Percentiles rank a stretch among this genome's conserved stretches.
Conservation (phyloP, 2,888 invertebrate species). For the Neoascia interrupta region DNA sequence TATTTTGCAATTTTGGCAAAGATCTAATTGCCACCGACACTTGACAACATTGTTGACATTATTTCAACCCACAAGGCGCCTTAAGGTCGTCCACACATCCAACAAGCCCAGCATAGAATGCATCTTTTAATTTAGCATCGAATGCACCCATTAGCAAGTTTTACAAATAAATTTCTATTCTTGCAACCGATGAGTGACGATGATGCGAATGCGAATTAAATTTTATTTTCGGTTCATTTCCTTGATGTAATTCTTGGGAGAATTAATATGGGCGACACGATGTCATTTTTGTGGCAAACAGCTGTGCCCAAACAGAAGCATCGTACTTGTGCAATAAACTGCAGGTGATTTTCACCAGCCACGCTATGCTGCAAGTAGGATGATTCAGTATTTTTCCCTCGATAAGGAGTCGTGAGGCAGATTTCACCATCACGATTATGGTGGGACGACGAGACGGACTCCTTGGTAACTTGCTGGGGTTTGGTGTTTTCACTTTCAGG, state of each 20-base stretch:
- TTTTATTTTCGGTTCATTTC: constrained; percentile 59
- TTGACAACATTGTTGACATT: constrained; percentile 23
- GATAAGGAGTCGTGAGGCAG: constrained; percentile 17
- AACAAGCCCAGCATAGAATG: constrained; percentile 7
- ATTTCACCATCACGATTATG: not conserved
- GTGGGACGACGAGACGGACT: too few species aligned
- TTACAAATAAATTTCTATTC: constrained; percentile 51
- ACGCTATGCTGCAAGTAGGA: too few species aligned
- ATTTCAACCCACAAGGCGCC: constrained; percentile 34
- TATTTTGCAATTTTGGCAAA: not conserved
- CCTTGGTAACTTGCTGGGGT: constrained; percentile 1
- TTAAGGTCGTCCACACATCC: constrained; percentile 40
- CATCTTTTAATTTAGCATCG: constrained; percentile 28
- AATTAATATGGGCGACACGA: too few species aligned
- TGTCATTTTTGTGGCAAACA: constrained; percentile 40
- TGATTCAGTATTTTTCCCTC: constrained; percentile 13
- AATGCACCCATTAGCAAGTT: constrained; percentile 56
- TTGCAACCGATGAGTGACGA: constrained; percentile 47
- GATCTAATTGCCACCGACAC: constrained; percentile 26
- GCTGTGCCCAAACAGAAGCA: constrained; percentile 35
- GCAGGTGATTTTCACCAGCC: constrained; percentile 27
- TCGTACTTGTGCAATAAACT: not conserved
- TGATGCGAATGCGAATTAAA: constrained; percentile 47
- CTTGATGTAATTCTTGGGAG: constrained; percentile 28
- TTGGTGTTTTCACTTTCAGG: constrained; percentile 27